Base-by-base conservation (phyloP, 2,888 invertebrate species). In the Cephonodes hylas region DNA sequence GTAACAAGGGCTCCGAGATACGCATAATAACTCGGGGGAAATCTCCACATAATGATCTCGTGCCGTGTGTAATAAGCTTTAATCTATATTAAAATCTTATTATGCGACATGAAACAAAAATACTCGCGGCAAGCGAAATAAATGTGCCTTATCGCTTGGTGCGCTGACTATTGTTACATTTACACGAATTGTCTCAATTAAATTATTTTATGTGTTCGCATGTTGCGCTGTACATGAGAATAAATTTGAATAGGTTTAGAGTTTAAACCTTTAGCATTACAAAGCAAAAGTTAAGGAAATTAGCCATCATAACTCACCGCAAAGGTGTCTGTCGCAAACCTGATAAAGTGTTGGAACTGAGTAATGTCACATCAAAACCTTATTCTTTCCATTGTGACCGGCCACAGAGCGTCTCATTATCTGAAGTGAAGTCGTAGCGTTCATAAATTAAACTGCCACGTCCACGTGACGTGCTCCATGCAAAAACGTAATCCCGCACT, bases 81-180 rank as follows among this genome's bases (percentile, higher is more conserved):
- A 53, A 53, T 53, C 53, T 53, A 53, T 53, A 53, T 53, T 53
- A 53, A 53, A 53, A 53, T 53, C 31, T 53, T 53, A 53, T 53
- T 53, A 53, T 53, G 31, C 53, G 53, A 31, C 27, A 27, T 13
- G 46, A n/a, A 53, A 53, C 46, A 45, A 31, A 59, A 46, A 59
- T 31, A 22, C 10, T 7, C 22, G 18, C 38, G 20, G 13, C 38
- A 18, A 18, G 25, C 18, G 34, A 38, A 38, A 13, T 34, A 13
- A 38, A 38, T 38, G 34, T 1, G 34, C 34, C 34, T 38, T 13
- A 34, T 34, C 13, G 34, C 13, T n/a, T n/a, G n/a, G 13, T 38
- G 10, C 8, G 3, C n/a, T 13, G 3, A 13, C 4, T 38, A 13
- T 38, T 38, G 34, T 34, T 34, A 34, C 34, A 10, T 34, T 34